Evolutionary conservation across 2,888 invertebrate genomes (phyloP), one percentile per base, ranked within the genome.

Genomic region (Herminia tarsipennalis): DNA sequence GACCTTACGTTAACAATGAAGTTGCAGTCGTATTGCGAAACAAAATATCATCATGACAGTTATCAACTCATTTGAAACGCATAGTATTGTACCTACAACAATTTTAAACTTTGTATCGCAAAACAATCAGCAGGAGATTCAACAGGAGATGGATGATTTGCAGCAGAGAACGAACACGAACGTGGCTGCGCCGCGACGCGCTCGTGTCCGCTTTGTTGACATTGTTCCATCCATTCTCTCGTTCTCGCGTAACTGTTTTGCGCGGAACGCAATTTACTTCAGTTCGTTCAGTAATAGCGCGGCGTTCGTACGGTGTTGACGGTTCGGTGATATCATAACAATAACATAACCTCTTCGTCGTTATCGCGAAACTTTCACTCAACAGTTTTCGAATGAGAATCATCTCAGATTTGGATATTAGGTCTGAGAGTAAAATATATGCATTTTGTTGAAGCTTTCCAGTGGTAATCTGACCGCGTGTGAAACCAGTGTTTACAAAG

Each of bases 301-400:
- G 64, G 78, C 68, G 70, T 68, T 74, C 70, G 74, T 42, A 28
- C 41, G 1, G 78, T 49, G 61, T 68, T 12, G 76, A 78, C 84
- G 85, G 49, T 57, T 58, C 44, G 39, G 56, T 49, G 46, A 56
- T 53, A 65, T 69, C 71, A 72, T 25, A 77, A 82, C 78, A 78
- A 81, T 73, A 87, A 86, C 81, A 86, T 86, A 88, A 86, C 86
- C 86, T 86, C 65, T 60, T 57, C 63, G 69, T 44, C 61, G 63
- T 72, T 73, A 70, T 75, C 72, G 75, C 59, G 64, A 55, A 82
- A 85, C 81, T 85, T 86, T 84, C 75, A 76, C 76, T 75, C 25
- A 37, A 13, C 42, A 56, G 46, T 65, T 54, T 56, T 47, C 16
- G 22, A 47, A 56, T 37, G 30, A 49, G 38, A 50, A 54, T 58